Base-by-base conservation (phyloP, 2,797 vertebrate species). In the Microchirus variegatus region DNA sequence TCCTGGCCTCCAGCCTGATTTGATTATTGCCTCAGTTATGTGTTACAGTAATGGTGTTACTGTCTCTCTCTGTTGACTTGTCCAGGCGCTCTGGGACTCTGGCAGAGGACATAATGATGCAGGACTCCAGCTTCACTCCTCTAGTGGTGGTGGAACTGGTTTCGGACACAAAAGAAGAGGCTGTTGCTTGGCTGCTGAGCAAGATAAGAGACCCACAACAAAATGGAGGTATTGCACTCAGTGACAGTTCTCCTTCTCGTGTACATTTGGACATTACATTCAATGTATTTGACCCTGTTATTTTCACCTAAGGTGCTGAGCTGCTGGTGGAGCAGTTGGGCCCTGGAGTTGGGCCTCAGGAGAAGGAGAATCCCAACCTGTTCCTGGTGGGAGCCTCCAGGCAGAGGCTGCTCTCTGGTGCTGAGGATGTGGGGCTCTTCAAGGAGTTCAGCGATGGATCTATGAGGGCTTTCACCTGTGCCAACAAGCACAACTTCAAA, bases 111-210 rank as follows among this genome's bases (percentile, higher is more conserved):
- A 89, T 44, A 41, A 91, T 89, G 90, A 55, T 75, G 67, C 73
- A 65, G 65, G 69, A 36, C 44, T 68, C 82, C 40, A 67, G 89
- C 42, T 97, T 98, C 81, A 91, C 67, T 4, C 96, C 96, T 67
- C 85, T 98, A 77, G 95, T 97, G 42, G 94, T 95, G 59, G 63
- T 99, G 81, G 97, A 99, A 73, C 89, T 99, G 73, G 92, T 92
- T 55, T 84, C 92, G 48, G 87, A 94, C 78, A 88, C 93, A 57
- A 94, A 93, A 69, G 82, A 93, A 52, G 96, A 98, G 83, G 94
- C 96, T 22, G 79, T 93, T 70, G 60, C 91, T 11, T 99, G 98
- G 98, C 85, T 99, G 59, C 91, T 94, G 53, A 88, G 80, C 63
- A 93, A 94, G 85, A 95, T 99, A 62, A 79, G 80, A 77, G 94